These are phyloP conservation scores for Achroia grisella DNA, from an alignment of 1,140 invertebrate species.

Conservation along the genomic window DNA sequence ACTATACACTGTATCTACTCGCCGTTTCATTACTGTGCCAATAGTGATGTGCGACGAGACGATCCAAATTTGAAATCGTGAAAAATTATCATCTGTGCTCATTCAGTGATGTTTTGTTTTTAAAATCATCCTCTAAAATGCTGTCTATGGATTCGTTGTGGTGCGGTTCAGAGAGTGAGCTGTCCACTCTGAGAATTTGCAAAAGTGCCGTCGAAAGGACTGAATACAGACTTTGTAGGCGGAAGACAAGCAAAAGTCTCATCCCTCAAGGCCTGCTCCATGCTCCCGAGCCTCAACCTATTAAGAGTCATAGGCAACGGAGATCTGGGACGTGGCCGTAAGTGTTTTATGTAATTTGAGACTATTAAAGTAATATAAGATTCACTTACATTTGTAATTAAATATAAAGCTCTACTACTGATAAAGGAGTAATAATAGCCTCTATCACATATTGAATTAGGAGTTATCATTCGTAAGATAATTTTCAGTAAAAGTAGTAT, in stretches of 20 bases:
- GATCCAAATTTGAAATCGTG: conserved; percentile 9
- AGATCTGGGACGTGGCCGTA: conserved; percentile 78
- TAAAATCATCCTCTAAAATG: conserved; percentile 28
- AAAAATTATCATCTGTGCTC: conserved; percentile 5
- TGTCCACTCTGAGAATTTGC: conserved; percentile 44
- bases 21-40: conserved; percentile 11
- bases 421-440: too few relatives aligned
- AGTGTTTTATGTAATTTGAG: conserved; percentile 45
- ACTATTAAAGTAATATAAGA: too few relatives aligned
- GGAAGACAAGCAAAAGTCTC: conserved; percentile 49
- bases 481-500: too few relatives aligned
- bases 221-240: conserved; percentile 67
- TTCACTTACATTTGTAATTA: too few relatives aligned
- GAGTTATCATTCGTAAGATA: too few relatives aligned
- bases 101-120: conserved; percentile 26
- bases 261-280: conserved; percentile 54
- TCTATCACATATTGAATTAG: too few relatives aligned
- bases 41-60: conserved; percentile 7
- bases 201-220: conserved; percentile 57
- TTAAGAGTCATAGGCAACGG: conserved; percentile 49
- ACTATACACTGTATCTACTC: neutral
- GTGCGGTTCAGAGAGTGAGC: conserved; percentile 64
- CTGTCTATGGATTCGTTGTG: conserved; percentile 73
- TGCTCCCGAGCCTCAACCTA: conserved; percentile 33
- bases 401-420: too few relatives aligned